Percentiles rank a stretch among this genome's conserved stretches.
These are phyloP conservation scores for Paelopatides confundens DNA, from an alignment of 53 echinoderm and acorn worm genomes.

Conservation along the genomic window DNA sequence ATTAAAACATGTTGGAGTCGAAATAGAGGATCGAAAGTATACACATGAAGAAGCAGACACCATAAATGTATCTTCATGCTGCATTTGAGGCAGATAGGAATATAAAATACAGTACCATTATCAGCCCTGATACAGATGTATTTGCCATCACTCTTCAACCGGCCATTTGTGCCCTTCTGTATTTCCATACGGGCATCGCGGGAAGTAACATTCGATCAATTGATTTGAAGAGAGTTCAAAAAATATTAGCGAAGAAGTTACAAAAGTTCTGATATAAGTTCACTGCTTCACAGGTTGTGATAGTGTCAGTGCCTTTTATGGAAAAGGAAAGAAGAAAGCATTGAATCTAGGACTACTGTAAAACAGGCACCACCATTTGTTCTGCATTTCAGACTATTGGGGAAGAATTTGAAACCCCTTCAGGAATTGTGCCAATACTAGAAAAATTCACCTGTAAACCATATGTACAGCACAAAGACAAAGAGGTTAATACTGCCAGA, in stretches of 20 bases:
- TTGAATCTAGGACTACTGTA: too few relatives aligned
- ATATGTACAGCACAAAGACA: too few relatives aligned
- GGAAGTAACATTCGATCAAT: constrained; percentile 54
- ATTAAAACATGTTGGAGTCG: neutral
- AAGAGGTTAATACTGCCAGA: too few relatives aligned
- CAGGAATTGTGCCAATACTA: too few relatives aligned
- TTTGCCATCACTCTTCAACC: constrained; percentile 59
- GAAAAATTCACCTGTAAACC: too few relatives aligned
- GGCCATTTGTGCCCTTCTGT: neutral
- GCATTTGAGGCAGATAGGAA: neutral
- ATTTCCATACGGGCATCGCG: constrained; percentile 61
- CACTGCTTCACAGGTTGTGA: too few relatives aligned
- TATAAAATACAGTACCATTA: constrained; percentile 25
- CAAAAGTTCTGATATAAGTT: constrained; percentile 21
- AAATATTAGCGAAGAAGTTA: constrained; percentile 7
- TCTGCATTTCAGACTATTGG: too few relatives aligned
- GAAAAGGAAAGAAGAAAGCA: too few relatives aligned
- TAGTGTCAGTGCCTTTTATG: too few relatives aligned
- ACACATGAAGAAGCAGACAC: constrained; percentile 62
- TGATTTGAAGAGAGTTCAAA: constrained; percentile 23
- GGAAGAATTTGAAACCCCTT: too few relatives aligned
- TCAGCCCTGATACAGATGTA: constrained; percentile 74
- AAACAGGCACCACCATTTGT: too few relatives aligned
- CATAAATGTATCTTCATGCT: constrained; percentile 58
- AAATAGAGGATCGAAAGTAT: neutral